Evolutionary conservation across 2,797 vertebrate genomes (phyloP).

Genomic region (Peromyscus eremicus): DNA sequence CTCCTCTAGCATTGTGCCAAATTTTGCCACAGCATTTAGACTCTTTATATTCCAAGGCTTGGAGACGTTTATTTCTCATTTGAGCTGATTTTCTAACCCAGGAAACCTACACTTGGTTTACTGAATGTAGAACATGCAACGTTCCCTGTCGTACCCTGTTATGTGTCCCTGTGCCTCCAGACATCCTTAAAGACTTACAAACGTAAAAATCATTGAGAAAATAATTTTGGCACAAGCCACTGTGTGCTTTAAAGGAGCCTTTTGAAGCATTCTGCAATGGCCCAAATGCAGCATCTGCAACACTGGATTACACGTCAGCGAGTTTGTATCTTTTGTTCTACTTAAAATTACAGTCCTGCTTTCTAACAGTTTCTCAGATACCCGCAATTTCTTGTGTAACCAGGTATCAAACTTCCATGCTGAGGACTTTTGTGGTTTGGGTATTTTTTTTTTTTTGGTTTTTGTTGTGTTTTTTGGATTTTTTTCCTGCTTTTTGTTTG

Average conservation of each 20-base stretch:
- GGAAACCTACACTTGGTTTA: neutral
- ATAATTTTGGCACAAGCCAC: neutral
- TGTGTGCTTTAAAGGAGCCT: neutral
- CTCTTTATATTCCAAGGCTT: neutral
- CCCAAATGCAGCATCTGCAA: neutral
- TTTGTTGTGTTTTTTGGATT: constrained; percentile 55
- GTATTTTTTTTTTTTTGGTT: constrained; percentile 82
- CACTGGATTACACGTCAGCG: neutral
- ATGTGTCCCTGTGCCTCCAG: neutral
- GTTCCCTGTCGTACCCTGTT: neutral
- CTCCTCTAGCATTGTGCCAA: neutral
- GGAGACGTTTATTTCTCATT: neutral
- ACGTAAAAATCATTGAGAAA: neutral
- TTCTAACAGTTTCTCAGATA: constrained; percentile 80
- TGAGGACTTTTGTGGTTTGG: constrained; percentile 77
- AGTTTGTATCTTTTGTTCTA: neutral
- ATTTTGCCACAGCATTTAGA: constrained; percentile 5
- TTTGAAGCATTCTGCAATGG: neutral
- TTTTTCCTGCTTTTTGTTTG: no score
- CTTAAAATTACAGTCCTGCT: neutral
- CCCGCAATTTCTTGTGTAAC: constrained; percentile 85
- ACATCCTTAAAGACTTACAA: constrained; percentile 33
- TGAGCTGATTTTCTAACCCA: neutral
- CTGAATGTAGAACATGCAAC: neutral
- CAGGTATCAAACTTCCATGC: constrained; percentile 86